Percentiles rank a stretch among this genome's conserved stretches.
Conservation (phyloP, 2,797 vertebrate genomes). For the Typhlichthys subterraneus region DNA sequence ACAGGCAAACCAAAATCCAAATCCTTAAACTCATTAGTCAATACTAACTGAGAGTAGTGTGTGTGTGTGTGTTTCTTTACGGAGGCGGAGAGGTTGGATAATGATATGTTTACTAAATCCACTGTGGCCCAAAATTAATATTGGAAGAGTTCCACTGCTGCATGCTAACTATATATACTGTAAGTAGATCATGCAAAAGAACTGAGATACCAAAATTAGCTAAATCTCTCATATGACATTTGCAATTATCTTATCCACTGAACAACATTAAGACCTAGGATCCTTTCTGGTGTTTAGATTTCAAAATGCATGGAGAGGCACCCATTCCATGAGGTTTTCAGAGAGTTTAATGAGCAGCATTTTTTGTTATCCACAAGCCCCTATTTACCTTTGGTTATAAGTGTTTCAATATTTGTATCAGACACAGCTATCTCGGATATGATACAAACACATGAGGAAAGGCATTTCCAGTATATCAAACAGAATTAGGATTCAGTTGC, state of each 20-base stretch:
- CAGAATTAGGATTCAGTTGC: too few species aligned
- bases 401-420: too few species aligned
- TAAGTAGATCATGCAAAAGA: neutral
- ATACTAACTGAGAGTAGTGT: neutral
- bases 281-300: neutral
- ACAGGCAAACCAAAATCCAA: too few species aligned
- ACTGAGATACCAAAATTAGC: neutral
- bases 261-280: neutral
- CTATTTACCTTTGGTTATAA: too few species aligned
- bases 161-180: conserved; percentile 3
- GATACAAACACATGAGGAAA: too few species aligned
- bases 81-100: neutral
- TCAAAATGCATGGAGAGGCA: too few species aligned
- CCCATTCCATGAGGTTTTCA: too few species aligned
- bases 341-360: too few species aligned
- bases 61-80: neutral
- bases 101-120: neutral
- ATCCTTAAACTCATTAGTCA: neutral
- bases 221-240: neutral
- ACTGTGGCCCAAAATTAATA: conserved; percentile 2
- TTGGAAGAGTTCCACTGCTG: conserved; percentile 13
- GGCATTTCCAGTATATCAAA: too few species aligned
- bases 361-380: too few species aligned
- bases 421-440: too few species aligned
- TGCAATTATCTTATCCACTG: neutral